Evolutionary conservation across 2,888 invertebrate genomes (phyloP).

Genomic region (Andrena haemorrhoa): DNA sequence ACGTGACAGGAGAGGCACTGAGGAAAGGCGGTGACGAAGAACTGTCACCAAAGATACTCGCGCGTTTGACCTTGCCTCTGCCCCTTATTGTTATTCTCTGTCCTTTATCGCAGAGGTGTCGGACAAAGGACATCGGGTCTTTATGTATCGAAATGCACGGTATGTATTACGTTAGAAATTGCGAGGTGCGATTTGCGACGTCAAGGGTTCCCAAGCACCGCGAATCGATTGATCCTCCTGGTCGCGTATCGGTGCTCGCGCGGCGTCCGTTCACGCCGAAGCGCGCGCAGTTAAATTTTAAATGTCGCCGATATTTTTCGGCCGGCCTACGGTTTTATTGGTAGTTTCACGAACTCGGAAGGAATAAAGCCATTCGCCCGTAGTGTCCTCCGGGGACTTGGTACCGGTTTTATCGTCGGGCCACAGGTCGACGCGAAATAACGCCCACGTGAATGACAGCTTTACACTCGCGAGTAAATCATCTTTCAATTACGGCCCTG

Average conservation of each 20-base stretch:
- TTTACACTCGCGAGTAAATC: conserved; percentile 18
- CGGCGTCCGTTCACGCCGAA: conserved; percentile 2
- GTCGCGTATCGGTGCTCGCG: not conserved
- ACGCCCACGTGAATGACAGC: conserved; percentile 9
- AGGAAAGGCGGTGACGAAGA: too few species aligned
- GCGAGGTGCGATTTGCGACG: not conserved
- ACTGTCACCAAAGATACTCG: too few species aligned
- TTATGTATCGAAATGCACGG: too few species aligned
- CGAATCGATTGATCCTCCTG: conserved; percentile 16
- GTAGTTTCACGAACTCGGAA: not conserved
- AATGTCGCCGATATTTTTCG: conserved; percentile 23
- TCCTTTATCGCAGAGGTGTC: not conserved
- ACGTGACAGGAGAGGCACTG: too few species aligned
- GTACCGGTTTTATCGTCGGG: conserved; percentile 11
- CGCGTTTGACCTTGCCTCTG: too few species aligned
- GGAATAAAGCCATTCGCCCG: conserved; percentile 10
- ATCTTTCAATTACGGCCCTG: not conserved
- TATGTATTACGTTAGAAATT: too few species aligned
- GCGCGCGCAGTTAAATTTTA: conserved; percentile 28
- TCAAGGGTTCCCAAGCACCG: not conserved
- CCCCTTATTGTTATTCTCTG: too few species aligned
- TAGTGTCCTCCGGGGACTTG: not conserved
- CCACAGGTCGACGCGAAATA: not conserved
- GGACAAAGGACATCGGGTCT: too few species aligned
- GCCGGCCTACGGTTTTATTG: not conserved